Percentiles rank a stretch among this genome's conserved stretches.
Evolutionary conservation across 2,888 invertebrate species (phyloP).

Genomic region (Tetragnatha montana): DNA sequence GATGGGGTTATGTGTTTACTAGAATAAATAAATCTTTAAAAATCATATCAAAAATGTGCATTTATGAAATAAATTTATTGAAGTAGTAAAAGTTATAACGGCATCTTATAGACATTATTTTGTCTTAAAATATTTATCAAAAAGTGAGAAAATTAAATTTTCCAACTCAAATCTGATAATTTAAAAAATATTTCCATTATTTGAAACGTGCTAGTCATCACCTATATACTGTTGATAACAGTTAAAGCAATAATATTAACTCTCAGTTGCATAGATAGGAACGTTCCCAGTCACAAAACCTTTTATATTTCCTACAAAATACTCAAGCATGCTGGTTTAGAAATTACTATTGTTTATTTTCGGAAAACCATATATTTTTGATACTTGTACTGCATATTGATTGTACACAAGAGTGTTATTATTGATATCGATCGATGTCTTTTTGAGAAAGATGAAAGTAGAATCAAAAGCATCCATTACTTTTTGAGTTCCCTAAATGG

Average conservation of each 20-base stretch:
- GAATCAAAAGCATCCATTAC: conserved; percentile 30
- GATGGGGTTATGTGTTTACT: too few relatives aligned
- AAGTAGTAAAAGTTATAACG: neutral
- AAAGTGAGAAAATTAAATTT: neutral
- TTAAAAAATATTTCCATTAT: neutral
- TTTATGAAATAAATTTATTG: neutral
- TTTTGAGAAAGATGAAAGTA: neutral
- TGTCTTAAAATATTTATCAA: neutral
- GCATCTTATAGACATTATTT: neutral
- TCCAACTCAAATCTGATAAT: neutral
- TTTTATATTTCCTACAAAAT: neutral
- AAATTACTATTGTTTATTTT: conserved; percentile 29
- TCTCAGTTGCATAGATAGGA: neutral
- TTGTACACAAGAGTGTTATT: neutral
- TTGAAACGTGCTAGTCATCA: neutral
- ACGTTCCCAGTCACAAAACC: neutral
- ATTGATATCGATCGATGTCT: neutral
- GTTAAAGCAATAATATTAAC: neutral
- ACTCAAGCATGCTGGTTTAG: neutral
- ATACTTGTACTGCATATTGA: neutral
- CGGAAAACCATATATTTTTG: conserved; percentile 35
- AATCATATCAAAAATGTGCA: neutral
- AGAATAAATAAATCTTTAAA: neutral
- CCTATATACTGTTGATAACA: neutral
- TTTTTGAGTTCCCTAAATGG: conserved; percentile 6